phyloP scores from a whole-genome alignment of 2,888 invertebrate genomes.

The Pterostichus madidus region DNA sequence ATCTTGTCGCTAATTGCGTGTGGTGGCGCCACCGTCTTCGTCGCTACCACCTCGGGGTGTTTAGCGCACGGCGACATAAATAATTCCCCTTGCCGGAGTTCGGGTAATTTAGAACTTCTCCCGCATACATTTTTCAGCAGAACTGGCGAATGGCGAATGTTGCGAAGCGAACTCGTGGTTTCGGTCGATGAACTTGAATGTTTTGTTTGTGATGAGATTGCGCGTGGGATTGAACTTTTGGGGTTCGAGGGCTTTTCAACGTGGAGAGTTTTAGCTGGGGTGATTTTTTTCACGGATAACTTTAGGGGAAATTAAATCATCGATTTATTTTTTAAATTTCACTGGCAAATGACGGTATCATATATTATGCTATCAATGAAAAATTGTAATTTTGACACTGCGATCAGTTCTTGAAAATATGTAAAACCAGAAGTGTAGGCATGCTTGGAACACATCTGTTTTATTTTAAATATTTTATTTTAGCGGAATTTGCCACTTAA shows the following conservation, averaged over 20 bases:
- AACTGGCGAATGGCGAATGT: not conserved
- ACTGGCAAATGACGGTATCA: constrained; percentile 13
- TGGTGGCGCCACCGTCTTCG: not conserved
- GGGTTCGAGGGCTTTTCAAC: constrained; percentile 32
- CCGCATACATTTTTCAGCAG: constrained; percentile 48
- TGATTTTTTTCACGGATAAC: constrained; percentile 42
- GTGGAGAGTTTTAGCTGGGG: constrained; percentile 33
- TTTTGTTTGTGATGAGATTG: constrained; percentile 57
- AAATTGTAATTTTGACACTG: constrained; percentile 36
- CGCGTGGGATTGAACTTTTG: constrained; percentile 50
- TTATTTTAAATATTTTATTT: too few species aligned
- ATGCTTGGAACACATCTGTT: too few species aligned
- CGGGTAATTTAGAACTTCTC: constrained; percentile 31
- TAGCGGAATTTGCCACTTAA: too few species aligned
- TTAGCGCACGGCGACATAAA: constrained; percentile 9
- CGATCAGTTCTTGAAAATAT: constrained; percentile 3
- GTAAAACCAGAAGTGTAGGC: too few species aligned
- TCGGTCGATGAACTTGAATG: constrained; percentile 55
- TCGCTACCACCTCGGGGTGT: not conserved
- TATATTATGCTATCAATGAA: constrained; percentile 39
- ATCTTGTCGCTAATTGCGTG: not conserved
- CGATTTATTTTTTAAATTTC: constrained; percentile 37
- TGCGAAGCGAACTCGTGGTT: constrained; percentile 25
- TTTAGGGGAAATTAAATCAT: constrained; percentile 52
- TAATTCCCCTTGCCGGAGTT: constrained; percentile 19